Percentiles rank a stretch among this genome's conserved stretches.
Evolutionary conservation across 2,888 invertebrate genomes (phyloP).

Genomic region (Drosophila aldrichi): DNA sequence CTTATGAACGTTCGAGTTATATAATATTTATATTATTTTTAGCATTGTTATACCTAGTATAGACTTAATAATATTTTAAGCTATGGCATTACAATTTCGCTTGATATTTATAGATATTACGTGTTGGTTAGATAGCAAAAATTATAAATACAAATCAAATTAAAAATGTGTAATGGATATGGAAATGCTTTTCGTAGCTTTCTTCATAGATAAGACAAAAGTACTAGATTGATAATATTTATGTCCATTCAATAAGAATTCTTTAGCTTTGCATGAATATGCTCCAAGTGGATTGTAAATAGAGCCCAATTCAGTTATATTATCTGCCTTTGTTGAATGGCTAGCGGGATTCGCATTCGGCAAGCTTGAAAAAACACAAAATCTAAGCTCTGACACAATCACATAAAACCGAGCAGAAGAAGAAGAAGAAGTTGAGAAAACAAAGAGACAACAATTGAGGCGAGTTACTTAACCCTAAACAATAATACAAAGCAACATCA

Average conservation of each 20-base stretch:
- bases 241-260: not conserved
- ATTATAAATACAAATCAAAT: not conserved
- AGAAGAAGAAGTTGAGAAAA: not conserved
- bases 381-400: constrained; percentile 9
- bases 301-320: not conserved
- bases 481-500: constrained; percentile 25
- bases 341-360: not conserved
- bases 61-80: not conserved
- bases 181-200: too few species aligned
- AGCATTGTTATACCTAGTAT: not conserved
- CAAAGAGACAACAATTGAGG: constrained; percentile 34
- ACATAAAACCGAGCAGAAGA: not conserved
- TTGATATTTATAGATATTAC: not conserved
- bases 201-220: not conserved
- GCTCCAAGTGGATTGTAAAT: not conserved
- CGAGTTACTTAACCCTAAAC: constrained; percentile 61
- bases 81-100: not conserved
- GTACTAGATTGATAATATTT: too few species aligned
- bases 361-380: constrained; percentile 33
- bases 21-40: not conserved
- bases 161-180: not conserved
- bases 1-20: too few species aligned
- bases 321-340: not conserved
- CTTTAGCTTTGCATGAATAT: not conserved
- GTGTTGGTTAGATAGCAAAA: not conserved